phyloP scores from a whole-genome alignment of 2,797 vertebrate species.

The Lepilemur septentrionalis region DNA sequence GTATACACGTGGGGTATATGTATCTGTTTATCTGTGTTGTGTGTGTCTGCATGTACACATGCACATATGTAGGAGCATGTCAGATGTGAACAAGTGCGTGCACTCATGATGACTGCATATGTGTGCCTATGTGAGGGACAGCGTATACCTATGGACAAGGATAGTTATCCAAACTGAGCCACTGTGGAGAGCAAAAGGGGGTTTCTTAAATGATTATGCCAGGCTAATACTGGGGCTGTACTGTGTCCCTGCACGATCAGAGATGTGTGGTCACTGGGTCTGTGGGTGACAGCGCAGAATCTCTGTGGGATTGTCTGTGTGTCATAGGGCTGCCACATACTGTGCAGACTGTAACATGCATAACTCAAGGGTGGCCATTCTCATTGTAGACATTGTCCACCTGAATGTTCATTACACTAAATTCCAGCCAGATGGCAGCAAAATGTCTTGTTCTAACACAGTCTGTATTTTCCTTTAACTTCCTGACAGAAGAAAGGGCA shows the following conservation, averaged over 20 bases:
- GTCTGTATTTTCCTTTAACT: neutral
- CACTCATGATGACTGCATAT: neutral
- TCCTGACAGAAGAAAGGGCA: neutral
- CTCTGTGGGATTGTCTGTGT: neutral
- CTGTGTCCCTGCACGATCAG: neutral
- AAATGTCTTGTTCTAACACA: neutral
- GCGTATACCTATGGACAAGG: neutral
- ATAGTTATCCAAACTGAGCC: neutral
- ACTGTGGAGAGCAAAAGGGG: neutral
- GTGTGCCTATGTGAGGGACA: neutral
- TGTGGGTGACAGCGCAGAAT: neutral
- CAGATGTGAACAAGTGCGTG: neutral
- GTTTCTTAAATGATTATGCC: neutral
- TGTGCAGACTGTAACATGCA: neutral
- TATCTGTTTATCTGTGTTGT: neutral
- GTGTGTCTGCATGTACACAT: too few species aligned
- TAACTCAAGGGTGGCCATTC: neutral
- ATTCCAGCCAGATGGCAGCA: slow-evolving; percentile 73
- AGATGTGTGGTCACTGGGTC: neutral
- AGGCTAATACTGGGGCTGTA: neutral
- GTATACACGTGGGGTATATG: rapidly evolving
- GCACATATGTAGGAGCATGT: too few species aligned
- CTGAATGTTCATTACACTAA: neutral
- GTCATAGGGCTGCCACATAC: neutral
- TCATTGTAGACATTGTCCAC: neutral